Conservation (phyloP, 2,797 vertebrate species). For the Phyllotis vaccarum region DNA sequence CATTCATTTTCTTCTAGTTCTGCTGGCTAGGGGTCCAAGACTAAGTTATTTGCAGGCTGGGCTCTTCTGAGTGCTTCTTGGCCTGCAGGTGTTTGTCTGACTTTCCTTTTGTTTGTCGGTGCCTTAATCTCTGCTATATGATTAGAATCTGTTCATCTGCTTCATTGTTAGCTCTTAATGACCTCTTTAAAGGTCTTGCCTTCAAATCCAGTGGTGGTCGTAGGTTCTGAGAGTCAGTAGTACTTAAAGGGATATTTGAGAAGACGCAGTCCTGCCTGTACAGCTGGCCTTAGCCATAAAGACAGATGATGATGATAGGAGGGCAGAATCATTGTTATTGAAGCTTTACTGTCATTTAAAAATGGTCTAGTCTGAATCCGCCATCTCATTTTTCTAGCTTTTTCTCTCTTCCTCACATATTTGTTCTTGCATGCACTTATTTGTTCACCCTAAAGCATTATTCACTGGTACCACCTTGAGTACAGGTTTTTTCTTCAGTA, state of each 20-base stretch:
- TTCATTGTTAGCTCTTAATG: neutral
- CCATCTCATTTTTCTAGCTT: neutral
- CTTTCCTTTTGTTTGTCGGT: neutral
- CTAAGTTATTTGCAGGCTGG: neutral
- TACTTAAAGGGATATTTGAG: neutral
- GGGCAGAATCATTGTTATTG: neutral
- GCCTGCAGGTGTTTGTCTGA: neutral
- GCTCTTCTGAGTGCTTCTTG: conserved; percentile 7
- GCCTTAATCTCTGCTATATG: neutral
- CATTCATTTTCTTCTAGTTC: neutral
- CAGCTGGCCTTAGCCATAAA: neutral
- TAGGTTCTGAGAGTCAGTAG: neutral
- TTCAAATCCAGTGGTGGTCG: neutral
- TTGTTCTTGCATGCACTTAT: neutral
- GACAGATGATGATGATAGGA: neutral
- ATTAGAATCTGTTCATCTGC: neutral
- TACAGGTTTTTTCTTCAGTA: neutral
- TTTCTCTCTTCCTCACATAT: neutral
- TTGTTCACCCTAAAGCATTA: neutral
- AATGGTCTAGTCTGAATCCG: neutral
- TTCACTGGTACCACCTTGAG: neutral
- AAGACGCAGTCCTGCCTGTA: neutral
- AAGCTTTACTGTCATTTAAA: neutral
- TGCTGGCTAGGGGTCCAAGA: neutral
- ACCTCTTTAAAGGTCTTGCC: neutral